Conservation (phyloP, 1,140 invertebrate genomes). For the Drosophila suzukii region DNA sequence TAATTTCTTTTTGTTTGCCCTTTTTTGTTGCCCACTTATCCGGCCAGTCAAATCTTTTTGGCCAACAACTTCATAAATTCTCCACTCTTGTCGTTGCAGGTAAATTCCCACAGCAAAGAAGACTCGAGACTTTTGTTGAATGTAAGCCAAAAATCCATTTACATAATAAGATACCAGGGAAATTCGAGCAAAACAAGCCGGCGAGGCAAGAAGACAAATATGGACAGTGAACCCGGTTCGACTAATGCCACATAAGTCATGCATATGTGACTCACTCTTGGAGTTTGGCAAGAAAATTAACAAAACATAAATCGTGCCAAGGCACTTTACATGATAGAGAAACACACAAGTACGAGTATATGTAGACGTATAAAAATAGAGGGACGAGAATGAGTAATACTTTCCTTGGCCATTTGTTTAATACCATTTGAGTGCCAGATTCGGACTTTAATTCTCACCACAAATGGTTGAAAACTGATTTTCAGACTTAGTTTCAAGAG, state of each 20-base stretch:
- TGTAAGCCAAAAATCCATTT: conserved; percentile 64
- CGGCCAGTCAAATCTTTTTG: conserved; percentile 22
- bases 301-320: conserved; percentile 61
- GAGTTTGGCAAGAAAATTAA: conserved; percentile 61
- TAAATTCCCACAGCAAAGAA: conserved; percentile 28
- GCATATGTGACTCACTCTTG: conserved; percentile 42
- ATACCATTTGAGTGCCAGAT: not conserved
- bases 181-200: conserved; percentile 30
- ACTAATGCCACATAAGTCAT: conserved; percentile 62
- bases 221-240: conserved; percentile 39
- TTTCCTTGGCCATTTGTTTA: not conserved
- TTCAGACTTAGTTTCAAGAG: not conserved
- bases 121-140: conserved; percentile 46
- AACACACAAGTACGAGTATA: conserved; percentile 12
- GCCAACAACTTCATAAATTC: conserved; percentile 22
- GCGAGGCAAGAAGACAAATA: conserved; percentile 10
- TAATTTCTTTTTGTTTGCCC: conserved; percentile 19
- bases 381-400: conserved; percentile 6
- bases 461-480: not conserved
- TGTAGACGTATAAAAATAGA: not conserved
- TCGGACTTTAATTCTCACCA: not conserved
- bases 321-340: conserved; percentile 43
- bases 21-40: conserved; percentile 14
- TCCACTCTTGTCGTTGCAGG: conserved; percentile 34
- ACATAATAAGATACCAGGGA: conserved; percentile 52